These are phyloP conservation scores for Myotis planiceps DNA, from an alignment of 2,797 vertebrate genomes.

Conservation along the genomic window DNA sequence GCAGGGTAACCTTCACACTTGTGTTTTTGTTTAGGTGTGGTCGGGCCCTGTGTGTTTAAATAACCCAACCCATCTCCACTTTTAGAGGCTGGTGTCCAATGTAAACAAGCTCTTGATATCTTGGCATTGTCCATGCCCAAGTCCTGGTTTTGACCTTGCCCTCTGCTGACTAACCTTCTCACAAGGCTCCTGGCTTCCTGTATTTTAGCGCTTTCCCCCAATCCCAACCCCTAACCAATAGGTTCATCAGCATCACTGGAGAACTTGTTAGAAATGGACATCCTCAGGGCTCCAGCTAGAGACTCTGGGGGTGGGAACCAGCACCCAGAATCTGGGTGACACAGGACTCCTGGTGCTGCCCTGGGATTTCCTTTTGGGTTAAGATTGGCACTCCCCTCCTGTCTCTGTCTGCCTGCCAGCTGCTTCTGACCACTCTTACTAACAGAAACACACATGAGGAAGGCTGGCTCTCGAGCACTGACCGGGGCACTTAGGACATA, in stretches of 20 bases:
- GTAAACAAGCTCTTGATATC: neutral
- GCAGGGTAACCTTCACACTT: neutral
- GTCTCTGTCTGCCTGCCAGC: too few relatives aligned
- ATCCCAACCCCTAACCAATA: neutral
- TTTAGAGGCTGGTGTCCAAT: neutral
- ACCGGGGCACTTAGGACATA: neutral
- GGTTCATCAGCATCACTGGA: neutral
- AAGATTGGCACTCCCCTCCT: neutral
- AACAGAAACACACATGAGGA: neutral
- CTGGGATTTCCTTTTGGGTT: neutral
- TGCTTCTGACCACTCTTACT: neutral
- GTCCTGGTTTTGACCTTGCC: neutral
- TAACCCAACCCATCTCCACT: neutral
- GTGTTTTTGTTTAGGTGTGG: neutral
- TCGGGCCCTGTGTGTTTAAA: neutral
- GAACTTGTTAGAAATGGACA: neutral
- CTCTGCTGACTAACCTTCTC: neutral
- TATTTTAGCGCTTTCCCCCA: neutral
- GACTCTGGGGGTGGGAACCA: neutral
- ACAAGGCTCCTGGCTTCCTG: neutral
- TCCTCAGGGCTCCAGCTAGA: neutral
- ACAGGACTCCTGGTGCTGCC: neutral
- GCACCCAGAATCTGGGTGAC: neutral
- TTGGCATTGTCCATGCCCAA: neutral
- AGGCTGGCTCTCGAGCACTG: neutral